Conservation (phyloP, 2,888 invertebrate genomes). For the Microctonus aethiopoides region DNA sequence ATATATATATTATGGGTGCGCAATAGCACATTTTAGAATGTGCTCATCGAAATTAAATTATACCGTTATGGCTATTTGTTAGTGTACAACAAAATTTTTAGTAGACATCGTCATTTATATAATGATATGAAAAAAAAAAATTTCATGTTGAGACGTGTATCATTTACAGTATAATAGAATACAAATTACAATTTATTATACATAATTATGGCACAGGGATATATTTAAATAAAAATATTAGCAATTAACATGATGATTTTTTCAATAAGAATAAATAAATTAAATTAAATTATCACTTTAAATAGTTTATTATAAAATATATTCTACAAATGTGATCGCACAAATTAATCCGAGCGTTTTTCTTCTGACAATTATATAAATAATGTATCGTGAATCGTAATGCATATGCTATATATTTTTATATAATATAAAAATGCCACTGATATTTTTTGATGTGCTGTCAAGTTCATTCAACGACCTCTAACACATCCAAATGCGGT, state of each 20-base stretch:
- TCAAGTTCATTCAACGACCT: background rate
- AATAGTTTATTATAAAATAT: too few species aligned
- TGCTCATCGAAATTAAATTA: constrained; percentile 44
- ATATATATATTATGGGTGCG: constrained; percentile 20
- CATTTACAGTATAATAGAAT: background rate
- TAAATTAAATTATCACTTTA: too few species aligned
- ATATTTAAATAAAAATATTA: too few species aligned
- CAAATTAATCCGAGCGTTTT: background rate
- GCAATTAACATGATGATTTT: too few species aligned
- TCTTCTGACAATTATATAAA: background rate
- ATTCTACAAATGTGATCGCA: background rate
- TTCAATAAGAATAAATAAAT: too few species aligned
- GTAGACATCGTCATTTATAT: background rate
- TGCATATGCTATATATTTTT: too few species aligned
- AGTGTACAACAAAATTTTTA: background rate
- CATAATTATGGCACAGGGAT: background rate
- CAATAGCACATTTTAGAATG: constrained; percentile 32
- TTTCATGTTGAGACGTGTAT: background rate
- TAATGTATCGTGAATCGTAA: background rate
- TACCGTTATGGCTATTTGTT: constrained; percentile 35
- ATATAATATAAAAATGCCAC: background rate
- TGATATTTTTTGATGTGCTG: background rate
- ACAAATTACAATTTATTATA: background rate
- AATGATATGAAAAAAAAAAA: background rate
- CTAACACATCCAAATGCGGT: background rate